Evolutionary conservation across 2,797 vertebrate genomes (phyloP), one percentile per base, ranked within the genome.

Genomic region (Podarcis lilfordi): DNA sequence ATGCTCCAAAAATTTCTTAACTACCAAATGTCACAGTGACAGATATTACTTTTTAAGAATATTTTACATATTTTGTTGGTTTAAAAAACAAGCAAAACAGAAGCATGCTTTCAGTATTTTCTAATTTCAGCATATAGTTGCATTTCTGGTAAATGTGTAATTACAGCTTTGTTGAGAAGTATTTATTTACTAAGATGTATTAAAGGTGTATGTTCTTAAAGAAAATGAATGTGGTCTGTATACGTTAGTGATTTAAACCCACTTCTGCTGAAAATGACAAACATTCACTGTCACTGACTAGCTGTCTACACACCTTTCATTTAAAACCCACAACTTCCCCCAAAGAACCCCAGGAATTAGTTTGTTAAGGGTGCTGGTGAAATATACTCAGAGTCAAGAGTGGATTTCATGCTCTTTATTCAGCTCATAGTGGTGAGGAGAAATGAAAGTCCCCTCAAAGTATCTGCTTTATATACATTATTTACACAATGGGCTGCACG

Each of bases 61-160:
- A 10, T 87, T 89, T 91, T 69, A 74, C 29, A 84, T 55, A 84
- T 72, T 55, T 72, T 82, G 82, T 32, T n/a, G 35, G 68, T 72
- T 21, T 25, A 55, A 72, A 21, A 17, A 55, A 19, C 21, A 72
- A 55, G 55, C 19, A 17, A 55, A 19, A 64, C 21, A 19, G 35
- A 81, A 81, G 27, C 27, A 71, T 50, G 25, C n/a, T 83, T 32
- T 71, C 40, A 83, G 43, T 72, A 25, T 72, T 50, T 50, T 72
- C 5, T 69, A n/a, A 69, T 82, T 43, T 68, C 64, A 45, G 9
- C 40, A 32, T 71, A 6, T 27, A 72, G 13, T 5, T 84, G 43
- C 23, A 84, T 50, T 80, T 59, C 50, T 68, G 43, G 37, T 29
- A 7, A 82, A 71, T 72, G 43, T 55, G 25, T 45, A 40, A 50